These are phyloP conservation scores for Galerucella nymphaeae DNA, from an alignment of 2,888 invertebrate species.

Conservation along the genomic window DNA sequence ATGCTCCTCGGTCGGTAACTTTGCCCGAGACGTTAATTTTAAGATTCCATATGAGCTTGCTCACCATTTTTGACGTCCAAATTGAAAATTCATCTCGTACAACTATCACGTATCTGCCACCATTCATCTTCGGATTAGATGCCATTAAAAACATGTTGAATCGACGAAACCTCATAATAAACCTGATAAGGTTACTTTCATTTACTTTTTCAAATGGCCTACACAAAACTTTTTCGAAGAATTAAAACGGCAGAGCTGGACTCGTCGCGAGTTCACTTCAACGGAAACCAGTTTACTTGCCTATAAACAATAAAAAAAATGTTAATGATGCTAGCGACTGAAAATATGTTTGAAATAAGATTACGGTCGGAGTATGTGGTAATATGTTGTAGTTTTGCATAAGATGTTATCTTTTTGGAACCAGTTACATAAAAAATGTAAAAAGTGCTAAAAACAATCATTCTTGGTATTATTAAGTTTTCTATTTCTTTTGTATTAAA, in stretches of 20 bases:
- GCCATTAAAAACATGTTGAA: constrained; percentile 53
- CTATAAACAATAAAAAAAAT: not conserved
- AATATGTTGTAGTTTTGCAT: too few species aligned
- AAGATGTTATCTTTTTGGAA: too few species aligned
- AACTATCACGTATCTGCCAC: constrained; percentile 50
- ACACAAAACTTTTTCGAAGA: constrained; percentile 36
- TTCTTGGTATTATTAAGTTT: too few species aligned
- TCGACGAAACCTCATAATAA: constrained; percentile 49
- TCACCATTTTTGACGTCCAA: constrained; percentile 44
- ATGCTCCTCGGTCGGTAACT: too few species aligned
- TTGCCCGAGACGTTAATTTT: too few species aligned
- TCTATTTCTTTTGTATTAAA: too few species aligned
- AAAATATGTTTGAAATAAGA: constrained; percentile 3
- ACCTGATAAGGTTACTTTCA: constrained; percentile 49
- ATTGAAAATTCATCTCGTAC: constrained; percentile 54
- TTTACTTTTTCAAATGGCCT: constrained; percentile 43
- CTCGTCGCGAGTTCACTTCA: not conserved
- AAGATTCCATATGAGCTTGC: constrained; percentile 23
- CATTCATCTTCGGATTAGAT: constrained; percentile 53
- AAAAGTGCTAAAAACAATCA: too few species aligned
- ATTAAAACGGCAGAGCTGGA: constrained; percentile 22
- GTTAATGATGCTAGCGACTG: not conserved
- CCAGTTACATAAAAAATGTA: too few species aligned
- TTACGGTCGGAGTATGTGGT: not conserved
- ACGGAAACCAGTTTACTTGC: not conserved